Percentiles rank a stretch among this genome's conserved stretches.
Evolutionary conservation across 2,113 vertebrate genomes (phyloP).

Genomic region (Emydura subglobosa): DNA sequence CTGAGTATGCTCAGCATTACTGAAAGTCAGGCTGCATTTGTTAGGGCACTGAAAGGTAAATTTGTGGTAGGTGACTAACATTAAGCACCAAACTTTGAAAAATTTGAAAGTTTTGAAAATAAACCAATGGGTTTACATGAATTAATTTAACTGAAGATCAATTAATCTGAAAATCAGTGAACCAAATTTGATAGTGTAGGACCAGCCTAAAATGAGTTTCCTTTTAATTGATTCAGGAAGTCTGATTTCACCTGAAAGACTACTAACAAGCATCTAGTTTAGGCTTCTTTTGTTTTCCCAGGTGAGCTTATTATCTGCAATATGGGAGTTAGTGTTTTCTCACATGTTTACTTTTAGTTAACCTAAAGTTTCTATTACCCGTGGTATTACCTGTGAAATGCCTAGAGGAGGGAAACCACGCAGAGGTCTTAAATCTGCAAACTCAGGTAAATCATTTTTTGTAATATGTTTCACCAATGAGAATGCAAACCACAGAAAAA

Average conservation of each 20-base stretch:
- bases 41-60: not conserved
- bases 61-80: not conserved
- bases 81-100: rapidly evolving
- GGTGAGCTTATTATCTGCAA: not conserved
- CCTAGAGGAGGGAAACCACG: too few species aligned
- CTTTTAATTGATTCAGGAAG: not conserved
- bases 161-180: not conserved
- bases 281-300: not conserved
- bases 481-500: too few species aligned
- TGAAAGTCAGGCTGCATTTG: not conserved
- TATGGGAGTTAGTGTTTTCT: not conserved
- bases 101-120: not conserved
- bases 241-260: not conserved
- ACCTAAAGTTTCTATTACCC: not conserved
- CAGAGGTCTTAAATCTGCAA: too few species aligned
- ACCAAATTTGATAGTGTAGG: not conserved
- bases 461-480: too few species aligned
- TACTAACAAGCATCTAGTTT: not conserved
- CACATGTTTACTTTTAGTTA: not conserved
- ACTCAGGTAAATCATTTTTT: too few species aligned
- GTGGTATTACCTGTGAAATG: too few species aligned
- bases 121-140: not conserved
- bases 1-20: rapidly evolving
- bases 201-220: not conserved
- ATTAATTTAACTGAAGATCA: not conserved